Conservation (phyloP, 2,113 vertebrate genomes). For the Castor canadensis region DNA sequence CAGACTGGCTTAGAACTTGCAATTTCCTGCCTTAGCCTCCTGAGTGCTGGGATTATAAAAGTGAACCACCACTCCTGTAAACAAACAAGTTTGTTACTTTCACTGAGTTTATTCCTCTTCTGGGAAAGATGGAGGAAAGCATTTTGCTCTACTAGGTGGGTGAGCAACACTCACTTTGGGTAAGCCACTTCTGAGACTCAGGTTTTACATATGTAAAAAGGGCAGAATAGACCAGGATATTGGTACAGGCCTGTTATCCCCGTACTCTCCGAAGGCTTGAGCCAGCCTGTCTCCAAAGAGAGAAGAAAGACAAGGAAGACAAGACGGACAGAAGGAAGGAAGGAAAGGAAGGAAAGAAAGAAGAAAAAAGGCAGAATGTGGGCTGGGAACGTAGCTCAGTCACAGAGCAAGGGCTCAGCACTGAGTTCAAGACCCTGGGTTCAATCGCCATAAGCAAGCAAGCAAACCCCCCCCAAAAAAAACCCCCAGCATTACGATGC, state of each 20-base stretch:
- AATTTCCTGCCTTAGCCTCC: too few relatives aligned
- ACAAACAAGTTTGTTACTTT: background rate
- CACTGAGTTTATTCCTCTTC: background rate
- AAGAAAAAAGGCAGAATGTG: too few relatives aligned
- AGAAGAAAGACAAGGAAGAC: too few relatives aligned
- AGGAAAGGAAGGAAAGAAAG: too few relatives aligned
- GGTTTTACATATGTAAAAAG: background rate
- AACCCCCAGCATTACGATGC: too few relatives aligned
- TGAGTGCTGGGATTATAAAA: background rate
- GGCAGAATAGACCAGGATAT: background rate
- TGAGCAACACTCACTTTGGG: background rate
- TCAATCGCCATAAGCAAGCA: background rate
- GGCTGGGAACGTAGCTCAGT: background rate
- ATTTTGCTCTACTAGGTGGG: background rate
- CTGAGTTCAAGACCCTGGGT: background rate
- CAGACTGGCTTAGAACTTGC: too few relatives aligned
- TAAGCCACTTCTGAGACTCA: background rate
- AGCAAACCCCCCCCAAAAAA: too few relatives aligned
- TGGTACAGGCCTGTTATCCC: too few relatives aligned
- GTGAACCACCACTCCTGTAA: too few relatives aligned
- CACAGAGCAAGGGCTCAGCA: background rate
- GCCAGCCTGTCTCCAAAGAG: too few relatives aligned
- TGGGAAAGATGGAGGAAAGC: background rate
- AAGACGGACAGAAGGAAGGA: too few relatives aligned
- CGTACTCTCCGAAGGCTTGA: too few relatives aligned